Base-by-base conservation (phyloP, 2,888 invertebrate species). In the Drosophila meridiana region DNA sequence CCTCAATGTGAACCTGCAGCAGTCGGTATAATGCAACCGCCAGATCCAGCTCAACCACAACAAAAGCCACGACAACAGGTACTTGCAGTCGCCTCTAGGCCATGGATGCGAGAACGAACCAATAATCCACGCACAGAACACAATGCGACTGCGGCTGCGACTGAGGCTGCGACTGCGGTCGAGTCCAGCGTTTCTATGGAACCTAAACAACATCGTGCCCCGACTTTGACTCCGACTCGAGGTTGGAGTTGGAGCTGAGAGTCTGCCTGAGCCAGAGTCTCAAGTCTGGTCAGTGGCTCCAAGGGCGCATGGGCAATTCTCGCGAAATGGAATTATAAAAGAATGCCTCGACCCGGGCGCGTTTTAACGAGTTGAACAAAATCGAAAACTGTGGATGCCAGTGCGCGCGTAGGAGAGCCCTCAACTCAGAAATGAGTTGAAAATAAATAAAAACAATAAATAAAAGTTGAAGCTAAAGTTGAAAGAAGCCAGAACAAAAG, bases 261-360 rank as follows among this genome's bases (percentile, higher is more conserved):
- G 57, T 57, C 38, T 6, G 40, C 14, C 13, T 26, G 48, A 52
- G 62, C 58, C 40, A 52, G n/a, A 40, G 68, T 50, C 43, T 56
- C 40, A 40, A 68, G 65, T 34, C 69, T 60, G 69, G 73, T 61
- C 73, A 43, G 50, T 76, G 73, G 90, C 87, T 91, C 86, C 91
- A 91, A 92, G 92, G 91, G 91, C 91, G 80, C 78, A 82, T 75
- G 80, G 78, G 80, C 81, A 82, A 91, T 92, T 92, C 92, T 90
- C 87, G 90, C 89, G 91, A 91, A 91, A 90, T 87, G 87, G 89
- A 90, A 87, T 91, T 91, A 90, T 89, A 91, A 91, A 91, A 89
- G 91, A 91, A 91, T 90, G 89, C 91, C 81, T 76, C 76, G 73
- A 78, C 73, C 69, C 87, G 88, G 90, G 90, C 88, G 87, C 90